These are phyloP conservation scores for Xanthorhoe spadicearia DNA, from an alignment of 2,888 invertebrate species.

Conservation along the genomic window DNA sequence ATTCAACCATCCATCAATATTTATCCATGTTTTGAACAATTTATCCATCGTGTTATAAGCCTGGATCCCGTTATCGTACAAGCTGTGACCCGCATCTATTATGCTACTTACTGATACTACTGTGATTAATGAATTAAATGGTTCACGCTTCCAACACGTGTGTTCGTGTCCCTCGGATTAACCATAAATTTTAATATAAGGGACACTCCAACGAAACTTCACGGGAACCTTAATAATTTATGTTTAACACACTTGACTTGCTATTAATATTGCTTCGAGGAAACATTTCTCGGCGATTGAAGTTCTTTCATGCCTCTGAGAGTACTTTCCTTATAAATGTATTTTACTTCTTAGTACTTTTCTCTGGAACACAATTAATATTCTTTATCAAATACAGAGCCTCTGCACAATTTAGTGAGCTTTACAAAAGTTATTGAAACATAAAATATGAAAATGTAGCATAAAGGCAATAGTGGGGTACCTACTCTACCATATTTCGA, in stretches of 20 bases:
- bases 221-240: constrained; percentile 31
- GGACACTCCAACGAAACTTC: constrained; percentile 28
- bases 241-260: constrained; percentile 28
- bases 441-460: no score
- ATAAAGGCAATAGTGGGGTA: no score
- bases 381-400: background rate
- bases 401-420: background rate
- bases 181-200: constrained; percentile 33
- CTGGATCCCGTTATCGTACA: constrained; percentile 5
- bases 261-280: constrained; percentile 25
- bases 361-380: background rate
- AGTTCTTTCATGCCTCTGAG: constrained; percentile 19
- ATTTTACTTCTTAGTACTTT: constrained; percentile 6
- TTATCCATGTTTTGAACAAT: constrained; percentile 4
- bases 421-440: no score
- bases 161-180: constrained; percentile 28
- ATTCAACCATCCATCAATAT: background rate
- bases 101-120: constrained; percentile 18
- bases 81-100: constrained; percentile 23
- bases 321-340: constrained; percentile 13
- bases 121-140: constrained; percentile 31
- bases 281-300: constrained; percentile 26
- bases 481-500: background rate
- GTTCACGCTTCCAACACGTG: constrained; percentile 20
- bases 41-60: constrained; percentile 5